phyloP scores from a whole-genome alignment of 1,140 invertebrate genomes.

The Plectrocnemia conspersa region DNA sequence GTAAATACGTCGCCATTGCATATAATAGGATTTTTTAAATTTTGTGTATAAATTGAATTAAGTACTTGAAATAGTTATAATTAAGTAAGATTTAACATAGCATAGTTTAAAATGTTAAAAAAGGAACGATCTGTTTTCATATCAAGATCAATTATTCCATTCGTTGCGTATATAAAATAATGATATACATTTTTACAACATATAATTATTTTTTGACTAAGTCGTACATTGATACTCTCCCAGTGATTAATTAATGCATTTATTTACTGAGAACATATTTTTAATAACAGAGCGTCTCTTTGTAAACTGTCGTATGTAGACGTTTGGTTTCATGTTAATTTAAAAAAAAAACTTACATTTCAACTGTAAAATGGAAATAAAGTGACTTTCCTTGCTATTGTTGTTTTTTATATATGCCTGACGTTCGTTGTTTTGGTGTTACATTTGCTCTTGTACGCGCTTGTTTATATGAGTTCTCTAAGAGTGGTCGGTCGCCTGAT shows the following conservation, averaged over 20 bases:
- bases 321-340: background rate
- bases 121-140: constrained; percentile 32
- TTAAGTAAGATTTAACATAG: constrained; percentile 12
- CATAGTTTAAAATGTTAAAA: constrained; percentile 6
- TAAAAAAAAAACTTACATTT: constrained; percentile 16
- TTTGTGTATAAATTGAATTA: constrained; percentile 12
- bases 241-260: constrained; percentile 4
- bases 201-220: background rate
- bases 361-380: constrained; percentile 35
- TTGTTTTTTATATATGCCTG: constrained; percentile 52
- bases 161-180: background rate
- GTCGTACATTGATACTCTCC: background rate
- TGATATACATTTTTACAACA: background rate
- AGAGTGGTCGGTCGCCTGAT: constrained; percentile 34
- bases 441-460: constrained; percentile 39
- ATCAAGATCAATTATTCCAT: constrained; percentile 17
- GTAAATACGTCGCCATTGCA: constrained; percentile 28
- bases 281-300: background rate
- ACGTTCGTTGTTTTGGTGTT: constrained; percentile 51
- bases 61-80: constrained; percentile 17
- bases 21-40: constrained; percentile 27
- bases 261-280: background rate
- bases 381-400: constrained; percentile 36
- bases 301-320: background rate
- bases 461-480: constrained; percentile 34